Base-by-base conservation (phyloP, 35 echinoderm and acorn worm genomes). In the Diadema setosum region DNA sequence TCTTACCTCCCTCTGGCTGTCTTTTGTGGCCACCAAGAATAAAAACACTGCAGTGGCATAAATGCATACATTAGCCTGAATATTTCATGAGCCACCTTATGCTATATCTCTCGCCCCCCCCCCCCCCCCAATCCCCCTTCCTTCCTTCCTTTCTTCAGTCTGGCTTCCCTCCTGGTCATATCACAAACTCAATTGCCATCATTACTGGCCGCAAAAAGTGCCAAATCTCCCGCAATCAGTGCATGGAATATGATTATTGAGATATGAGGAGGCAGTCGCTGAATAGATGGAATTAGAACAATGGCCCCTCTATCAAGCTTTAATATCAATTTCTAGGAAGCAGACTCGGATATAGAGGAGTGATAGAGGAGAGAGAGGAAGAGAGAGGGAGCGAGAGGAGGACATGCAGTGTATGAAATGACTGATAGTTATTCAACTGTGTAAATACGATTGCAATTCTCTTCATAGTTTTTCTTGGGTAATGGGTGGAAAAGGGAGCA, bases 41-140 rank as follows among this genome's bases (percentile, higher is more conserved):
- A 78, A 78, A 42, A 78, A 44, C 73, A 78, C 73, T 24, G 6
- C 73, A 18, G 2, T 44, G 73, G 40, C 40, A 78, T 9, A 14
- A 41, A 78, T 78, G 73, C 33, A 78, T 78, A 78, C 20, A 78
- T 78, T 78, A 78, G 73, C 73, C 73, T 78, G 73, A 44, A 78
- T 78, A 78, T 78, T 78, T 78, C 73, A 78, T 78, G 39, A 78
- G 17, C 12, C 39, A 16, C 7, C 8, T 32, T 39, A 26, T 73
- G 17, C 30, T 7, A 41, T 67, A 41, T 43, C 5, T 31, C n/a
- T 78, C 44, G 7, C 35, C 37, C 35, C 37, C n/a, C n/a, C 37
- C 24, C 5, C 2, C 17, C 24, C n/a, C 8, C 7, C 24, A 39
- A 14, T 41, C 24, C 40, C 34, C 18, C 40, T 78, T 42, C 39